Evolutionary conservation across 2,113 vertebrate genomes (phyloP), one percentile per base, ranked within the genome.

Genomic region (Brachyistius frenatus): DNA sequence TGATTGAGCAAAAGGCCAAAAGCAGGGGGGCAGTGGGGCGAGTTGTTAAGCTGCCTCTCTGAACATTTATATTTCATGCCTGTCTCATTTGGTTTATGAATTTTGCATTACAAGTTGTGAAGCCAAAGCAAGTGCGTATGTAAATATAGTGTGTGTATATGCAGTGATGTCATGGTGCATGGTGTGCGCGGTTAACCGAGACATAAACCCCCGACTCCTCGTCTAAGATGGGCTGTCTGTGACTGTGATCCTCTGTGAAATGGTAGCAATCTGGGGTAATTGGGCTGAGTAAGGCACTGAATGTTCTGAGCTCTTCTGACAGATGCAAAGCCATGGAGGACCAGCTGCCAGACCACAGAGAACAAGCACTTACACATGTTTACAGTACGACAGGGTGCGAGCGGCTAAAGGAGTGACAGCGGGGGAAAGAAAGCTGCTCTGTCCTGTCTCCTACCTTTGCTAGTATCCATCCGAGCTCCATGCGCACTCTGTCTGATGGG

Each of bases 191-290:
- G 72, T 73, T 85, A 69, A 76, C 85, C 49, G 2, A 82, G 35
- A 77, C 70, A 52, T 72, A 88, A 80, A 78, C 60, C 55, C 61
- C 55, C 69, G 80, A 81, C 83, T 88, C 66, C 72, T 77, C 36
- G 73, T 62, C 54, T 60, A 39, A 81, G 57, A 83, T 50, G 78
- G 63, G 65, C 37, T 35, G 84, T 78, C 67, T 83, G 80, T 73
- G 75, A 65, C 73, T 80, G 60, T 78, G 78, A 88, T 88, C 87
- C 10, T 52, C 86, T 88, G 85, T 89, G 89, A 93, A 93, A 94
- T 92, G 72, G 89, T 84, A 91, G 90, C 93, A 90, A 91, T 92
- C 90, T 94, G 78, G 77, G 80, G 89, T 94, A 94, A 94, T 93
- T 91, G 91, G 92, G 70, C 78, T 87, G 86, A 90, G 86, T 88